Evolutionary conservation across 2,888 invertebrate species (phyloP).

Genomic region (Temnothorax ravouxi): DNA sequence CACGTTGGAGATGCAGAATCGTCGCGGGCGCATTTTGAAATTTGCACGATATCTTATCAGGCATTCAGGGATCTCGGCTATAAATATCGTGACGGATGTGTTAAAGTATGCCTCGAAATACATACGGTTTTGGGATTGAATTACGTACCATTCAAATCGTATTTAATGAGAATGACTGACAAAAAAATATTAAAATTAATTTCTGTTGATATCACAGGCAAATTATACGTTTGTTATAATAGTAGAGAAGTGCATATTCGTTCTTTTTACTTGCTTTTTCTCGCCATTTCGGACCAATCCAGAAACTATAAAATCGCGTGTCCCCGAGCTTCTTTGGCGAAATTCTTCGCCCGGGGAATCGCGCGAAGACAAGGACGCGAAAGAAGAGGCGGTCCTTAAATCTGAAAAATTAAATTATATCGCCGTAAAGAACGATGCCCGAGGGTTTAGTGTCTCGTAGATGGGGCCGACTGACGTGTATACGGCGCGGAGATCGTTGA

Average conservation of each 20-base stretch:
- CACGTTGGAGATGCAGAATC: slow-evolving; percentile 20
- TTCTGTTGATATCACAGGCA: not conserved
- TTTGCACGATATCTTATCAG: slow-evolving; percentile 2
- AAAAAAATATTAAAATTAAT: not conserved
- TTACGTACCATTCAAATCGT: not conserved
- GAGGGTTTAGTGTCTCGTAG: slow-evolving; percentile 82
- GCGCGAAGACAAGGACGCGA: slow-evolving; percentile 62
- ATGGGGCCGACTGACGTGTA: slow-evolving; percentile 72
- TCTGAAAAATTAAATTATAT: slow-evolving; percentile 86
- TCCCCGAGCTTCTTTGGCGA: slow-evolving; percentile 43
- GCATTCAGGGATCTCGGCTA: not conserved
- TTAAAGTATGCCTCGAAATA: not conserved
- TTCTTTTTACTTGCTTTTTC: slow-evolving; percentile 23
- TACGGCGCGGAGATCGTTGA: slow-evolving; percentile 77
- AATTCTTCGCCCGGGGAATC: slow-evolving; percentile 66
- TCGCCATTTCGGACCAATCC: slow-evolving; percentile 60
- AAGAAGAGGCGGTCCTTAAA: slow-evolving; percentile 81
- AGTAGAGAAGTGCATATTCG: not conserved
- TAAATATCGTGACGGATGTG: slow-evolving; percentile 5
- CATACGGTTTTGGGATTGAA: not conserved
- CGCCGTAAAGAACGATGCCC: slow-evolving; percentile 83
- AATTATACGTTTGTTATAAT: not conserved
- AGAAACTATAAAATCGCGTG: slow-evolving; percentile 70
- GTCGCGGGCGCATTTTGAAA: slow-evolving; percentile 34
- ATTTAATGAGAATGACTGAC: not conserved